Evolutionary conservation across 2,797 vertebrate genomes (phyloP).

Genomic region (Silurus aristotelis): DNA sequence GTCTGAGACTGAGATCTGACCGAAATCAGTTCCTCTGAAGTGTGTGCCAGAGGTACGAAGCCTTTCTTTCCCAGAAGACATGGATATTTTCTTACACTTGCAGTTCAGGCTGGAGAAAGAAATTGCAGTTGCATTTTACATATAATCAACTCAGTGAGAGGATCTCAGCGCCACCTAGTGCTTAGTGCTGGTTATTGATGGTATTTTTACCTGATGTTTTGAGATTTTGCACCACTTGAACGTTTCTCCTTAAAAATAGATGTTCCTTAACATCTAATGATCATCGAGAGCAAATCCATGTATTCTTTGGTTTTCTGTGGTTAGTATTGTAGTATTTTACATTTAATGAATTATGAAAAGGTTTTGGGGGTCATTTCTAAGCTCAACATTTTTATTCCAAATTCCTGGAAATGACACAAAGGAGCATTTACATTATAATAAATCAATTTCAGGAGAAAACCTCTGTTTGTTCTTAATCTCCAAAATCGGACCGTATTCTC

Average conservation of each 20-base stretch:
- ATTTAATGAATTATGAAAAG: no score
- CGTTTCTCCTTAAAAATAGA: neutral
- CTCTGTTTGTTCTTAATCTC: neutral
- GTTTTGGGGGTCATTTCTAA: neutral
- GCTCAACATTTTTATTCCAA: neutral
- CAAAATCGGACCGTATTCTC: conserved; percentile 74
- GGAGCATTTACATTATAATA: neutral
- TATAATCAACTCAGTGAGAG: neutral
- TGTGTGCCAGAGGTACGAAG: neutral
- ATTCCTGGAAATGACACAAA: neutral
- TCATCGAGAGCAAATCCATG: no score
- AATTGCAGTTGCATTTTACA: neutral
- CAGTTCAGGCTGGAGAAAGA: neutral
- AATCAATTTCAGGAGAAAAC: neutral
- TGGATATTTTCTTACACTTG: neutral
- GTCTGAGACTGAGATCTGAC: neutral
- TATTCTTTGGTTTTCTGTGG: no score
- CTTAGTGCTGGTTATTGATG: neutral
- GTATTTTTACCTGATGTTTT: neutral
- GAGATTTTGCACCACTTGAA: neutral
- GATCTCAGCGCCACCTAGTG: neutral
- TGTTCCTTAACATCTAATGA: neutral
- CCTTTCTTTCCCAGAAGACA: neutral
- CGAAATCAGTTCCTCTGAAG: conserved; percentile 1
- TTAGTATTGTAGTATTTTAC: no score